phyloP scores from a whole-genome alignment of 92 coral and sea anemone species.

The Anthopleura xanthogrammica region DNA sequence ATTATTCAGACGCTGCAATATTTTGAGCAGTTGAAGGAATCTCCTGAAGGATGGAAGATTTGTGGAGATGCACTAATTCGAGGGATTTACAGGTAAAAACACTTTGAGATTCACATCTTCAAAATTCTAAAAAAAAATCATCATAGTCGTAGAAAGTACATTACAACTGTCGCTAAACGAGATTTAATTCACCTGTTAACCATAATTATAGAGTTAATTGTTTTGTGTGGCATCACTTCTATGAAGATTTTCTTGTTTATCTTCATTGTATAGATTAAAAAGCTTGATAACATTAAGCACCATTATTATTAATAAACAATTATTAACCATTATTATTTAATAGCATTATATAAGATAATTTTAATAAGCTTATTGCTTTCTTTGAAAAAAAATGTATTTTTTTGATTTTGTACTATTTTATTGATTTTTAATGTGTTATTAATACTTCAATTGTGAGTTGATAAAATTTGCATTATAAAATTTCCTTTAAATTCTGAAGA shows the following conservation, averaged over 20 bases:
- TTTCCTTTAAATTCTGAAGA: too few relatives aligned
- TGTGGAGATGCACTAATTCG: conserved; percentile 83
- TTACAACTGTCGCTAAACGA: not conserved
- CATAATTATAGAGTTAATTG: not conserved
- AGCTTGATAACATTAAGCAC: too few relatives aligned
- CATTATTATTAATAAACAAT: too few relatives aligned
- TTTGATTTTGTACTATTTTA: too few relatives aligned
- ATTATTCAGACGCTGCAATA: conserved; percentile 74
- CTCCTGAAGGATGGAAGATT: conserved; percentile 90
- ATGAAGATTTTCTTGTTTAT: not conserved
- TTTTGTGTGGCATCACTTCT: not conserved
- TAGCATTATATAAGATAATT: too few relatives aligned
- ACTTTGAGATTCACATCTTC: not conserved
- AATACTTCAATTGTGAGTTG: too few relatives aligned
- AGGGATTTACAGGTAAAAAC: conserved; percentile 64
- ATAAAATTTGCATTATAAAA: too few relatives aligned
- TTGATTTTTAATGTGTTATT: too few relatives aligned
- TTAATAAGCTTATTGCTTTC: too few relatives aligned
- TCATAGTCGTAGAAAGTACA: not conserved
- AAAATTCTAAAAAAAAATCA: not conserved
- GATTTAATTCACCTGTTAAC: not conserved
- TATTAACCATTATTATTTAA: too few relatives aligned
- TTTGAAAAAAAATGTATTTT: too few relatives aligned
- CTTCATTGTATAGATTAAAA: not conserved
- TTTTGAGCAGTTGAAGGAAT: conserved; percentile 87